Percentiles rank a stretch among this genome's conserved stretches.
phyloP scores from a whole-genome alignment of 2,797 vertebrate genomes.

The Mastacembelus armatus region DNA sequence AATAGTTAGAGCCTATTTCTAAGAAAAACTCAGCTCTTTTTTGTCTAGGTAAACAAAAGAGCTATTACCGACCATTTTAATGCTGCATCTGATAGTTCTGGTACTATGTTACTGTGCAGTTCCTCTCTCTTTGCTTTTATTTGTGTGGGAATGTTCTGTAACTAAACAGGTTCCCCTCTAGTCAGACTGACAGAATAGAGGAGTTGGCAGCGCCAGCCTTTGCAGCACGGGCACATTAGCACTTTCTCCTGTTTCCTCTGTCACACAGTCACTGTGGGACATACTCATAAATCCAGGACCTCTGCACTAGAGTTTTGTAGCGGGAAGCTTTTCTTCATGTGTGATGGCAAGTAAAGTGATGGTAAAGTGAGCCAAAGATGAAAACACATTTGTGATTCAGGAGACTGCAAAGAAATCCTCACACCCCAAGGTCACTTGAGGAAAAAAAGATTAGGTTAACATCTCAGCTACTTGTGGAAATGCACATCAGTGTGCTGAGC shows the following conservation, averaged over 20 bases:
- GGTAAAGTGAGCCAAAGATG: conserved; percentile 10
- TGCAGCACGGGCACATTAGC: conserved; percentile 41
- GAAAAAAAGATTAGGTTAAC: conserved; percentile 42
- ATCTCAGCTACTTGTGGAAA: conserved; percentile 72
- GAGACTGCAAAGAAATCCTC: conserved; percentile 32
- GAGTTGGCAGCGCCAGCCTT: conserved; percentile 2
- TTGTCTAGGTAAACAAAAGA: no score
- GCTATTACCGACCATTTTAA: no score
- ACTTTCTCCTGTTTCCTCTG: conserved; percentile 44
- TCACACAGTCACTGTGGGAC: conserved; percentile 7
- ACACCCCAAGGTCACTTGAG: conserved; percentile 52
- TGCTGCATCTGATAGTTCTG: no score
- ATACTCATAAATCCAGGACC: conserved; percentile 36
- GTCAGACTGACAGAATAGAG: conserved; percentile 8
- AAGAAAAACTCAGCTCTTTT: no score
- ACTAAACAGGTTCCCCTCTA: not conserved
- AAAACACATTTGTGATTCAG: conserved; percentile 24
- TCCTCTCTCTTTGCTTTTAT: no score
- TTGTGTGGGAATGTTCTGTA: no score
- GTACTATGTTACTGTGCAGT: no score
- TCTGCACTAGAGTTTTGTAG: conserved; percentile 24
- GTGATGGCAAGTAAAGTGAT: no score
- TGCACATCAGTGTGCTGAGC: conserved; percentile 70
- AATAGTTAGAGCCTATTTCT: no score
- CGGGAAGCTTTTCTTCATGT: conserved; percentile 26